These are phyloP conservation scores for Ceriagrion tenellum DNA, from an alignment of 2,888 invertebrate species.

Conservation along the genomic window DNA sequence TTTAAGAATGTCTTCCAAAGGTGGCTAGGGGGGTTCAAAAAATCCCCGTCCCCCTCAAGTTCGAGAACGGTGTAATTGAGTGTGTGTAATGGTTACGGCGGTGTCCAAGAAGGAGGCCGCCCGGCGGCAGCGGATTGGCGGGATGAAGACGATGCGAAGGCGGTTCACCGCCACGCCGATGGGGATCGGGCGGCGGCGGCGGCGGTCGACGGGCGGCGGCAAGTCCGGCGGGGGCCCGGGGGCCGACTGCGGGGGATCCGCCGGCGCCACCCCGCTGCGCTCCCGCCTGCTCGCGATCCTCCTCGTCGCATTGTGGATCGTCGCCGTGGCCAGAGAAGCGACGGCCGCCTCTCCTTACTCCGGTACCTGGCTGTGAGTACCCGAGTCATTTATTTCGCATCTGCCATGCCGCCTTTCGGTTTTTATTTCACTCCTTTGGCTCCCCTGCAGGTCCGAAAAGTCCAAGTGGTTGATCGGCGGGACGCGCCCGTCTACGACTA, in stretches of 20 bases:
- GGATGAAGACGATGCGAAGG: constrained; percentile 23
- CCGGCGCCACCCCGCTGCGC: neutral
- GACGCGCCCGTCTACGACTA: neutral
- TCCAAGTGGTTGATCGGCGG: neutral
- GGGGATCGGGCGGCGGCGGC: neutral
- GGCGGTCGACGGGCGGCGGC: neutral
- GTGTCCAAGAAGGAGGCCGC: neutral
- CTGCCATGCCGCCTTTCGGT: neutral
- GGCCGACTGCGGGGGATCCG: neutral
- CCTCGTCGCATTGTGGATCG: constrained; percentile 22
- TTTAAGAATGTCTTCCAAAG: constrained; percentile 10
- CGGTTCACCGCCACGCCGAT: neutral
- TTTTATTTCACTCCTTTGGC: neutral
- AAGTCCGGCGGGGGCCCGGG: neutral
- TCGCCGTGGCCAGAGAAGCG: constrained; percentile 39
- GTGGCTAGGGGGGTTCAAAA: neutral
- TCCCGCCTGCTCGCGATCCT: neutral
- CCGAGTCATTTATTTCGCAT: neutral
- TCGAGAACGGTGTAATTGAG: neutral
- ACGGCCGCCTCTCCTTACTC: constrained; percentile 53
- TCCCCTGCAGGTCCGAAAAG: neutral
- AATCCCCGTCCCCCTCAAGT: neutral
- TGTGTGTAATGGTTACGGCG: neutral
- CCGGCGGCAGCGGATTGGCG: constrained; percentile 15
- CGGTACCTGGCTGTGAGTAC: constrained; percentile 61